Evolutionary conservation across 2,797 vertebrate genomes (phyloP).

Genomic region (Manis pentadactyla): DNA sequence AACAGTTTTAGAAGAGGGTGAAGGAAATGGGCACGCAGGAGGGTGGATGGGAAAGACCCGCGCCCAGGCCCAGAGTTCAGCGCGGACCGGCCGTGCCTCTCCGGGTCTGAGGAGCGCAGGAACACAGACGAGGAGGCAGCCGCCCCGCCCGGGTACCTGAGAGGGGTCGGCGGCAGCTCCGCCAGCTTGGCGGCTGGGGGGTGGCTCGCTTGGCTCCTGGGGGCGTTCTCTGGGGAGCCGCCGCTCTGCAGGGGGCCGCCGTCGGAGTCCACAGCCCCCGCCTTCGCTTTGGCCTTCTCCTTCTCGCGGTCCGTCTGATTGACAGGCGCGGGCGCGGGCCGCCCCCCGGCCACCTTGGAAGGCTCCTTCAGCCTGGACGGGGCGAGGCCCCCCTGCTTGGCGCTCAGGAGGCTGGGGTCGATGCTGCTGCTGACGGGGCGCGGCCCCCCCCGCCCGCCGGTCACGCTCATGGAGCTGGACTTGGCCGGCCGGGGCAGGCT

Average conservation of each 20-base stretch:
- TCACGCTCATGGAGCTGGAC: constrained; percentile 95
- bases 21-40: not conserved
- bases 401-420: constrained; percentile 91
- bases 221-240: constrained; percentile 90
- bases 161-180: constrained; percentile 91
- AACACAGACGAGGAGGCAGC: not conserved
- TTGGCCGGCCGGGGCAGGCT: constrained; percentile 98
- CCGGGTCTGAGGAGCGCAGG: not conserved
- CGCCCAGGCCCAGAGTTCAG: not conserved
- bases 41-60: not conserved
- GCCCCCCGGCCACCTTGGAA: constrained; percentile 86
- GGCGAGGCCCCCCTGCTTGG: constrained; percentile 88
- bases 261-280: constrained; percentile 93
- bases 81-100: not conserved
- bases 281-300: constrained; percentile 97
- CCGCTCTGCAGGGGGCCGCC: constrained; percentile 87
- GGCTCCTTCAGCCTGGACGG: constrained; percentile 95
- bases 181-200: constrained; percentile 88
- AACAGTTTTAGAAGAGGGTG: not conserved
- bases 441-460: constrained; percentile 87
- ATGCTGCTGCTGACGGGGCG: constrained; percentile 94
- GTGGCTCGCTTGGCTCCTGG: constrained; percentile 90
- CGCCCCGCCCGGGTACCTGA: constrained; percentile 88
- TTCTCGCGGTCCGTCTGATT: constrained; percentile 98
- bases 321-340: constrained; percentile 89